phyloP scores from a whole-genome alignment of 1,140 invertebrate species.

The Sinella curviseta region DNA sequence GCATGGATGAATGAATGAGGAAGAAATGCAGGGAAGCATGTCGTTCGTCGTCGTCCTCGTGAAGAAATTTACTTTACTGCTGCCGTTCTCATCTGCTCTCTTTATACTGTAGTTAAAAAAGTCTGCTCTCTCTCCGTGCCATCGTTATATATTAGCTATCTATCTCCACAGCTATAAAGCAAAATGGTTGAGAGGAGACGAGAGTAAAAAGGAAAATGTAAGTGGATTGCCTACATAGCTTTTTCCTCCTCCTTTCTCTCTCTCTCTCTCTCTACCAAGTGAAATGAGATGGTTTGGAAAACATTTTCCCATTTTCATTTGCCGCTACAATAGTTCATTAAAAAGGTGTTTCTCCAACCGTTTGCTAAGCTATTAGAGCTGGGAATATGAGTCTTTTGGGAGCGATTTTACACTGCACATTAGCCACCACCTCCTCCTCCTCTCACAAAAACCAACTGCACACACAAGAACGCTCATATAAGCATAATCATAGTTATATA shows the following conservation, averaged over 20 bases:
- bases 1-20: no score
- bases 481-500: no score
- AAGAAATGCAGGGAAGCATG: conserved; percentile 12
- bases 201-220: background rate
- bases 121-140: background rate
- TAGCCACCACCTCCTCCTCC: conserved; percentile 35
- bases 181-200: conserved; percentile 11
- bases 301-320: conserved; percentile 48
- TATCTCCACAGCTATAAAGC: background rate
- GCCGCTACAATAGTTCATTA: conserved; percentile 49
- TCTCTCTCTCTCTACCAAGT: no score
- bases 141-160: conserved; percentile 2
- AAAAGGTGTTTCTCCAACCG: conserved; percentile 49
- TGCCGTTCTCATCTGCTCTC: no score
- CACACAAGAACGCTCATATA: background rate
- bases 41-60: no score
- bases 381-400: conserved; percentile 42
- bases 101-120: no score
- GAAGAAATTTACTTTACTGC: conserved; percentile 6
- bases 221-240: no score
- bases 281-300: conserved; percentile 27
- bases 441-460: background rate
- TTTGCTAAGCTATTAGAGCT: conserved; percentile 48
- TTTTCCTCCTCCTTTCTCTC: no score
- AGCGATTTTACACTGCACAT: conserved; percentile 47